These are phyloP conservation scores for Hirtodrosophila confusa DNA, from an alignment of 2,888 invertebrate species.

Conservation along the genomic window DNA sequence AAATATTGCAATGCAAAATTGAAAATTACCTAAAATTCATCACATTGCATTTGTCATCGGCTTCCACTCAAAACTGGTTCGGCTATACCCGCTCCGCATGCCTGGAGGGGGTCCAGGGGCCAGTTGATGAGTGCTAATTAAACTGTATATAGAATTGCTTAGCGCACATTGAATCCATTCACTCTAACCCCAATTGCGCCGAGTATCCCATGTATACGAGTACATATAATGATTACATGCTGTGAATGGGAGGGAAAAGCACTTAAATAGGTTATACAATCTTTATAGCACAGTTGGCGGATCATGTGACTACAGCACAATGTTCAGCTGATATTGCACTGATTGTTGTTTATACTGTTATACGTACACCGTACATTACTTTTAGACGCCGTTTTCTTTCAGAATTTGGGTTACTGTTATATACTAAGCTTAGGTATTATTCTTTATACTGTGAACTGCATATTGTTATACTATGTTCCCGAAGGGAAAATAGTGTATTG, in stretches of 20 bases:
- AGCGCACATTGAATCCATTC: slow-evolving; percentile 37
- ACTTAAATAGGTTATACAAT: slow-evolving; percentile 31
- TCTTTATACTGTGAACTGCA: no score
- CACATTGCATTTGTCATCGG: slow-evolving; percentile 23
- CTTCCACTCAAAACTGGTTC: slow-evolving; percentile 45
- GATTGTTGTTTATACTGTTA: neutral
- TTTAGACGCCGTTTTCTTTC: no score
- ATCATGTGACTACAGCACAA: slow-evolving; percentile 31
- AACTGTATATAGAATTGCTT: slow-evolving; percentile 58
- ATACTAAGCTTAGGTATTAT: no score
- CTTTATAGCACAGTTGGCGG: slow-evolving; percentile 19
- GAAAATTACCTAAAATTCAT: slow-evolving; percentile 7
- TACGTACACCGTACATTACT: neutral
- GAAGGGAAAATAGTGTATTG: no score
- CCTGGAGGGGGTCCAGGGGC: neutral
- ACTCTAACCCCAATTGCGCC: neutral
- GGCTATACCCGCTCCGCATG: neutral
- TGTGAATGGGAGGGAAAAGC: neutral
- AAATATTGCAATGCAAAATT: neutral
- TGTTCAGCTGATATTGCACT: neutral
- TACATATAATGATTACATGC: slow-evolving; percentile 17
- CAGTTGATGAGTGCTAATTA: slow-evolving; percentile 60
- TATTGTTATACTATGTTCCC: no score
- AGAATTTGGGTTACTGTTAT: no score
- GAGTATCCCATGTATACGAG: neutral